Base-by-base conservation (phyloP, 2,797 vertebrate species). In the Typhlichthys subterraneus region DNA sequence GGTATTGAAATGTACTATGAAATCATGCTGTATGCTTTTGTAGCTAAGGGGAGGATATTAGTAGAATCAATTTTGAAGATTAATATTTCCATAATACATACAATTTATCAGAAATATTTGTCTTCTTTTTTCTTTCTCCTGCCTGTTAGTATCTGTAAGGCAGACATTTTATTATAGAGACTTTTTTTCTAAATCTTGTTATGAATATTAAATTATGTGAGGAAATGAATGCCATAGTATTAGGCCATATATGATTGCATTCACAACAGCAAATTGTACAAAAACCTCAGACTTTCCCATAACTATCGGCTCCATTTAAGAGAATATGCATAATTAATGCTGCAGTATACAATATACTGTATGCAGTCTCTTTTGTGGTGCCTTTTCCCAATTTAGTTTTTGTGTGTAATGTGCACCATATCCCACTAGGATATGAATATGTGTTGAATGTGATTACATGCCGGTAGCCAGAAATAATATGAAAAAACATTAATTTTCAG, bases 41-140 rank as follows among this genome's bases (percentile, higher is more conserved):
- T 93, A 89, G 93, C 93, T 93, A 76, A 87, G 61, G 91, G 93
- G 93, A 92, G 82, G 82, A 92, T 92, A 93, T 87, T 78, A 83
- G 62, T 67, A 10, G 63, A 88, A 90, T 87, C 67, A 79, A 80
- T 90, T 90, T 85, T 79, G 70, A 81, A 84, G 84, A 90, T 78
- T 84, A 80, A 90, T 88, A 87, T 89, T 85, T 85, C 57, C 59
- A 67, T 60, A 47, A 15, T 57, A 15, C 14, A 46, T 78, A 73
- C 80, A 80, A 80, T 86, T 73, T 15, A 81, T 77, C 67, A 79
- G 48, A 73, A 79, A 78, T 85, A 80, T 84, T 75, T 65, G 54
- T 57, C 67, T 79, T 70, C 87, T 84, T 57, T 23, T 71, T 55
- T 70, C 46, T 57, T 63, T 64, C 31, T 59, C 14, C 51, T 52